phyloP scores from a whole-genome alignment of 2,888 invertebrate genomes.

The Desoria tigrina region DNA sequence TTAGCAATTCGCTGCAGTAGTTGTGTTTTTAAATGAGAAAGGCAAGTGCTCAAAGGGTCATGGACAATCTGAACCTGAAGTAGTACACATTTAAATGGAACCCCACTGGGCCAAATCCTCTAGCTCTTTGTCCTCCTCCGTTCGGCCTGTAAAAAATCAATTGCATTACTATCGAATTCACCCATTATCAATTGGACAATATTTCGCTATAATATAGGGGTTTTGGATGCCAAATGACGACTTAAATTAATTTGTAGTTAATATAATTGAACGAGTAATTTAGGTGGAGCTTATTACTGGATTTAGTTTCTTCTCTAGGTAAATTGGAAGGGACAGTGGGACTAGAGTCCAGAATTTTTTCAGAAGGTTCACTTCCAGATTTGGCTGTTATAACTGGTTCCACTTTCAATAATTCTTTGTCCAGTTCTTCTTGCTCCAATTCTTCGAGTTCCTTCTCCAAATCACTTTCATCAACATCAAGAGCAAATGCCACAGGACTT shows the following conservation, averaged over 20 bases:
- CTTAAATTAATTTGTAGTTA: no score
- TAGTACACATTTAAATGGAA: background rate
- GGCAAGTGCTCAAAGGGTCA: no score
- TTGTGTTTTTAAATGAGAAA: no score
- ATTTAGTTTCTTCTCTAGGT: no score
- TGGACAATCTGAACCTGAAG: no score
- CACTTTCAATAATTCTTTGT: constrained; percentile 53
- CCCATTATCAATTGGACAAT: no score
- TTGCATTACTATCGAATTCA: no score
- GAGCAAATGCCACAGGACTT: constrained; percentile 59
- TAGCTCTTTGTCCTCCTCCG: constrained; percentile 36
- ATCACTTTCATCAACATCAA: constrained; percentile 59
- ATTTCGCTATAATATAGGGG: no score
- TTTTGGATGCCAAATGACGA: no score
- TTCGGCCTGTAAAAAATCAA: background rate
- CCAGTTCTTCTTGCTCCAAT: constrained; percentile 54
- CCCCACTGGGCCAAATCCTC: constrained; percentile 34
- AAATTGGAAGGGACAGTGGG: no score
- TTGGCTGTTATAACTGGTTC: constrained; percentile 13
- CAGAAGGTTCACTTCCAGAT: background rate
- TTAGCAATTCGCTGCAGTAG: no score
- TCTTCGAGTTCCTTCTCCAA: constrained; percentile 53
- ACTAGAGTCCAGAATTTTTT: background rate
- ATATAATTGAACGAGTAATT: background rate
- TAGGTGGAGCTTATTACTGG: background rate